These are phyloP conservation scores for Stichodactyla mertensii DNA, from an alignment of 64 coral and sea anemone species.

Conservation along the genomic window DNA sequence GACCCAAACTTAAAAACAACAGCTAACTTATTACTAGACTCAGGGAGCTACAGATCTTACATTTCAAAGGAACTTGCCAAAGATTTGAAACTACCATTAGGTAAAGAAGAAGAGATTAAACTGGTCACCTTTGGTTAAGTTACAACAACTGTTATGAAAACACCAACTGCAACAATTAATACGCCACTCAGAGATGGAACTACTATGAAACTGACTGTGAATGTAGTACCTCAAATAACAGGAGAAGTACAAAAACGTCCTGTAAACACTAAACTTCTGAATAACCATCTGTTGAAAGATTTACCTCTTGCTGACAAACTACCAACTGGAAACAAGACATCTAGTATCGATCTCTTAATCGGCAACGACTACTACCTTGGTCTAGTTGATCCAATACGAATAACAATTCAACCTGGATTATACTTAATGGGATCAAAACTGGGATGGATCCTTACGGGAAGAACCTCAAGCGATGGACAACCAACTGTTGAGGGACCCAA, in stretches of 20 bases:
- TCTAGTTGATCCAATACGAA: neutral
- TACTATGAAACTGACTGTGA: neutral
- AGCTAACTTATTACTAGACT: neutral
- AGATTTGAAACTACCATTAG: constrained; percentile 14
- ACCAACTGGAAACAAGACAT: constrained; percentile 2
- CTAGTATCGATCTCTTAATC: constrained; percentile 5
- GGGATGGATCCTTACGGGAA: constrained; percentile 19
- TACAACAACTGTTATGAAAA: neutral
- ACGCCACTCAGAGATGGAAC: constrained; percentile 7
- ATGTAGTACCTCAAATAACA: constrained; percentile 35
- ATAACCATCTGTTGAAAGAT: constrained; percentile 9
- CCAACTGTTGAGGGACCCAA: neutral
- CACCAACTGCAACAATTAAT: neutral
- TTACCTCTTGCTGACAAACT: constrained; percentile 5
- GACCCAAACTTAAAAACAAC: neutral
- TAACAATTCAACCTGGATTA: constrained; percentile 12
- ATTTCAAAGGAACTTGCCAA: constrained; percentile 10
- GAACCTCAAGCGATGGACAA: neutral
- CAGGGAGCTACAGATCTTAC: constrained; percentile 29
- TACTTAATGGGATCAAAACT: constrained; percentile 6
- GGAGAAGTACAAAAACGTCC: constrained; percentile 13
- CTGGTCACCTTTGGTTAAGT: constrained; percentile 14
- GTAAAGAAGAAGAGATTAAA: neutral
- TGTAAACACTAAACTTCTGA: neutral
- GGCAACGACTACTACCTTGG: constrained; percentile 9